Evolutionary conservation across 2,113 vertebrate species (phyloP).

Genomic region (Scomber colias): DNA sequence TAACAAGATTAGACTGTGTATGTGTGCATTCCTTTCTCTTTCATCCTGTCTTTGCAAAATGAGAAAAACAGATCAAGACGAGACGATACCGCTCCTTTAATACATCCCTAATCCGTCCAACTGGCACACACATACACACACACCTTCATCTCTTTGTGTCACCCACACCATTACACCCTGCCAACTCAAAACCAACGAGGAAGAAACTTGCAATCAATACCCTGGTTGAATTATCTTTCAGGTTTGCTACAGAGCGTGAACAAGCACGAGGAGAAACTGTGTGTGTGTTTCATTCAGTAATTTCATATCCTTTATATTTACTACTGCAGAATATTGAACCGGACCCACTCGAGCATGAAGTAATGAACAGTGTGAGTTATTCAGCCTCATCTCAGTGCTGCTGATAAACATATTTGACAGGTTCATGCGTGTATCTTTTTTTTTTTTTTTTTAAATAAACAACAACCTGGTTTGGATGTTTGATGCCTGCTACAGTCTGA

Average conservation of each 20-base stretch:
- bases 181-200: not conserved
- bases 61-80: conserved; percentile 21
- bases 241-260: not conserved
- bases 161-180: conserved; percentile 7
- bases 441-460: conserved; percentile 26
- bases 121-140: not conserved
- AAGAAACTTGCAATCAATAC: too few species aligned
- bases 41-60: conserved; percentile 1
- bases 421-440: conserved; percentile 31
- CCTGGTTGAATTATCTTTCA: too few species aligned
- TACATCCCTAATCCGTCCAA: not conserved
- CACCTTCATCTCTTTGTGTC: not conserved
- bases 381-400: not conserved
- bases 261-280: not conserved
- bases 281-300: conserved; percentile 11
- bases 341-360: conserved; percentile 19
- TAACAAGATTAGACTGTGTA: too few species aligned
- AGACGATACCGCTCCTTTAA: conserved; percentile 8
- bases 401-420: conserved; percentile 6
- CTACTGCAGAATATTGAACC: not conserved
- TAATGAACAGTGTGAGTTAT: not conserved
- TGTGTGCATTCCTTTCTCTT: not conserved
- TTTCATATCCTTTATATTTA: not conserved
- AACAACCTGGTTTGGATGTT: not conserved
- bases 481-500: not conserved